Evolutionary conservation across 2,888 invertebrate genomes (phyloP).

Genomic region (Hirtodrosophila histrioides): DNA sequence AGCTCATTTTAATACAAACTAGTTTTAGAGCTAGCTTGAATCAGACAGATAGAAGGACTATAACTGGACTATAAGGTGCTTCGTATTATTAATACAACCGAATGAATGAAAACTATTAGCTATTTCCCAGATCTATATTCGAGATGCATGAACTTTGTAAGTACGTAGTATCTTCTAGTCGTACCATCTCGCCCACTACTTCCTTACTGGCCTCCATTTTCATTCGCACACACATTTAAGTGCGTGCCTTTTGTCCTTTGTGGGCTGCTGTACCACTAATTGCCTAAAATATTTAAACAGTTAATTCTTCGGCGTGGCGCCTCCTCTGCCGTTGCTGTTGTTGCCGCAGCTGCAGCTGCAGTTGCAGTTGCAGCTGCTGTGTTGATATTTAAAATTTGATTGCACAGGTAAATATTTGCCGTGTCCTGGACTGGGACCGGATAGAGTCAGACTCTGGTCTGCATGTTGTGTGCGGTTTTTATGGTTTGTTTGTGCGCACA

Average conservation of each 20-base stretch:
- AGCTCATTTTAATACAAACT: no score
- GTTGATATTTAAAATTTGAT: conserved; percentile 74
- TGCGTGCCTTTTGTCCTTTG: conserved; percentile 31
- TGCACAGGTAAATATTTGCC: conserved; percentile 70
- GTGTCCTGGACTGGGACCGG: conserved; percentile 6
- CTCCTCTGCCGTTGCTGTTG: conserved; percentile 18
- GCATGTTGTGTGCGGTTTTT: conserved; percentile 68
- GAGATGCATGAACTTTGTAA: no score
- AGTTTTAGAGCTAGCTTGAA: no score
- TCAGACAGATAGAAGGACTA: no score
- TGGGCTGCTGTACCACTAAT: conserved; percentile 52
- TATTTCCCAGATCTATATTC: no score
- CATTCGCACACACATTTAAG: conserved; percentile 23
- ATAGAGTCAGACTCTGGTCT: conserved; percentile 6
- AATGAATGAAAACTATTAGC: no score
- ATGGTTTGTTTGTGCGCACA: conserved; percentile 67
- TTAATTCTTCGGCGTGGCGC: conserved; percentile 53
- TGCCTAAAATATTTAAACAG: conserved; percentile 78
- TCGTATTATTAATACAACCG: no score
- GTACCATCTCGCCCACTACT: not conserved
- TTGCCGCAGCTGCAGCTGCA: not conserved
- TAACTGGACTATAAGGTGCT: no score
- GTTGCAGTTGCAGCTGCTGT: conserved; percentile 1
- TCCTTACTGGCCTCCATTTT: conserved; percentile 12
- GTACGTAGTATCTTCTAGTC: not conserved